Percentiles rank a stretch among this genome's conserved stretches.
phyloP scores from a whole-genome alignment of 2,797 vertebrate genomes.

The Micrastur ruficollis region DNA sequence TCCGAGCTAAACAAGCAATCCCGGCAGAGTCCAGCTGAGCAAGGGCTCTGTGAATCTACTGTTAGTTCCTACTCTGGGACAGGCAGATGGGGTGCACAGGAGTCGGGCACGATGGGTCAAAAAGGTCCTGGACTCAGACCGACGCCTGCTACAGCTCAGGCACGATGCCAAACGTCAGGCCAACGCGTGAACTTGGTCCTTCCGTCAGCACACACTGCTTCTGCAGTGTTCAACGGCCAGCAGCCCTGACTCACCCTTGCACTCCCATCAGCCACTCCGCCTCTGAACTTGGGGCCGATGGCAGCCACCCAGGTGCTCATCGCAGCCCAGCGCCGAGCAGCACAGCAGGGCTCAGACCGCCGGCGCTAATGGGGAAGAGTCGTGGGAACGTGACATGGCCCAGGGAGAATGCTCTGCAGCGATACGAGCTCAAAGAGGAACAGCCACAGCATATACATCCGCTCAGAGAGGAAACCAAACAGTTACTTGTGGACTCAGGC shows the following conservation, averaged over 20 bases:
- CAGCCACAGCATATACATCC: background rate
- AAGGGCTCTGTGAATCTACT: background rate
- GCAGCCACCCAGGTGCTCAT: rapidly evolving
- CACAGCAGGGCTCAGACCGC: background rate
- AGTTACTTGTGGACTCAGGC: background rate
- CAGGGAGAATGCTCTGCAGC: background rate
- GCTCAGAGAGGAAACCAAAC: background rate
- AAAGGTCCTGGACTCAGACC: background rate
- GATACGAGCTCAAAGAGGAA: background rate
- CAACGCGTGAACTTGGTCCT: rapidly evolving
- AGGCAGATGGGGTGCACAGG: background rate
- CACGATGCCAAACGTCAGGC: rapidly evolving
- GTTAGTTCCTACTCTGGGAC: background rate
- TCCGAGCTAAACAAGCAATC: background rate
- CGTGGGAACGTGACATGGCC: rapidly evolving
- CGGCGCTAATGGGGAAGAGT: background rate
- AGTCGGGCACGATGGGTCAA: rapidly evolving
- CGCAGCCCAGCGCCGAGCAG: rapidly evolving
- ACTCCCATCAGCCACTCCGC: rapidly evolving
- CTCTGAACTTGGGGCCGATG: rapidly evolving
- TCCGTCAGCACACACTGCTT: background rate
- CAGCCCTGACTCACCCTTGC: background rate
- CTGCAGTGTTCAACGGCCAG: rapidly evolving
- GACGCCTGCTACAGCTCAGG: background rate
- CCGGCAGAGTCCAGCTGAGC: background rate